These are phyloP conservation scores for Ornithoptera priamus DNA, from an alignment of 2,888 invertebrate species.

Conservation along the genomic window DNA sequence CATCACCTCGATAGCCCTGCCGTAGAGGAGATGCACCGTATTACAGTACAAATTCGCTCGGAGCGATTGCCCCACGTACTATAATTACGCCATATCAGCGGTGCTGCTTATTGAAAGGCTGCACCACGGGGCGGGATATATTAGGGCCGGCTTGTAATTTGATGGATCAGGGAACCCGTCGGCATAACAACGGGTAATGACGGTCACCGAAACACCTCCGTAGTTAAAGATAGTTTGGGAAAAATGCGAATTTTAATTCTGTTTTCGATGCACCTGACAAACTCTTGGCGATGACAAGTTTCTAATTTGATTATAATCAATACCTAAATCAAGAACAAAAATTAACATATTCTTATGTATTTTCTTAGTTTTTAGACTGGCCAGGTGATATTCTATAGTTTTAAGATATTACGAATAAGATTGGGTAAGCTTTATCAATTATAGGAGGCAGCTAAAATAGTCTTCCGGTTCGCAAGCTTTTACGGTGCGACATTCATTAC, in stretches of 20 bases:
- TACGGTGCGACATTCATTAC: too few species aligned
- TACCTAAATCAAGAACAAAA: too few species aligned
- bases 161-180: conserved; percentile 74
- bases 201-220: conserved; percentile 60
- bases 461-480: too few species aligned
- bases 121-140: conserved; percentile 71
- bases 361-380: too few species aligned
- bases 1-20: conserved; percentile 46
- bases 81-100: conserved; percentile 77
- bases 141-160: conserved; percentile 77
- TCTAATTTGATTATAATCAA: too few species aligned
- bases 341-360: too few species aligned
- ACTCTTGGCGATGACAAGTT: too few species aligned
- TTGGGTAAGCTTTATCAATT: too few species aligned
- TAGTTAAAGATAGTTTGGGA: conserved; percentile 30
- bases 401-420: too few species aligned
- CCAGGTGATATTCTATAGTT: too few species aligned
- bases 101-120: conserved; percentile 76
- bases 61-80: conserved; percentile 58
- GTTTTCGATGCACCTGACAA: background rate
- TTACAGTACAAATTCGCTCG: conserved; percentile 63
- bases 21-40: conserved; percentile 53
- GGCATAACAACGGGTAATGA: conserved; percentile 66
- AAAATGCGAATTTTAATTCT: conserved; percentile 2
- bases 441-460: too few species aligned